Base-by-base conservation (phyloP, 1,140 invertebrate species). In the Tetragonula clypearis region DNA sequence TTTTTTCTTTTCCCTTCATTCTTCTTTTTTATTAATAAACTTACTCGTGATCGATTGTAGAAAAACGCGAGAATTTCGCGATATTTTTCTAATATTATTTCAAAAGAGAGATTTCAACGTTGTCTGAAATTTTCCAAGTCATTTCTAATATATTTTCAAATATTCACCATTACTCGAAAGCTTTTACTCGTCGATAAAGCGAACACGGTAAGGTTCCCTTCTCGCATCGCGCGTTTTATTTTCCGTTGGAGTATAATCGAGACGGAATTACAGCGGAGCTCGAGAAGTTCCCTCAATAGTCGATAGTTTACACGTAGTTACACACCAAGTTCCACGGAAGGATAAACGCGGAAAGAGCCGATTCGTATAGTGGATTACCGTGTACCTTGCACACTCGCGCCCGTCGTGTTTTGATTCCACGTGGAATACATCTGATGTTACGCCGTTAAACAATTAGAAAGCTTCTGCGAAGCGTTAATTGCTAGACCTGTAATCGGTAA, bases 251-350 rank as follows among this genome's bases (percentile, higher is more conserved):
- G 69, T 11, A 53, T 35, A 35, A 58, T 65, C 62, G 11, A 1
- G 26, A 74, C 19, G 26, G 35, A 49, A 30, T 60, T 74, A 30
- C 35, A 81, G 35, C 23, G 6, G 55, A 49, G 53, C 21, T 72
- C 5, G 35, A 55, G 1, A 69, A 49, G 53, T 78, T 88, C 75
- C 73, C 68, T 78, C 60, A 55, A 85, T 87, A 88, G 77, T 87
- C 79, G 71, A 55, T 79, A 85, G 66, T 85, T 81, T 76, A 76
- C 78, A 78, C 65, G 71, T 79, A 78, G 86, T 77, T 77, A 26
- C 73, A 62, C 53, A 26, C 53, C 41, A 80, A 87, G 79, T 88
- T 87, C 23, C 53, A 74, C 69, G 41, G 35, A 68, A 77, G 82
- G 21, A 84, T 87, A 68, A 80, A 68, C 87, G 35, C 17, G 26